Evolutionary conservation across 2,113 vertebrate species (phyloP).

Genomic region (Pandion haliaetus): DNA sequence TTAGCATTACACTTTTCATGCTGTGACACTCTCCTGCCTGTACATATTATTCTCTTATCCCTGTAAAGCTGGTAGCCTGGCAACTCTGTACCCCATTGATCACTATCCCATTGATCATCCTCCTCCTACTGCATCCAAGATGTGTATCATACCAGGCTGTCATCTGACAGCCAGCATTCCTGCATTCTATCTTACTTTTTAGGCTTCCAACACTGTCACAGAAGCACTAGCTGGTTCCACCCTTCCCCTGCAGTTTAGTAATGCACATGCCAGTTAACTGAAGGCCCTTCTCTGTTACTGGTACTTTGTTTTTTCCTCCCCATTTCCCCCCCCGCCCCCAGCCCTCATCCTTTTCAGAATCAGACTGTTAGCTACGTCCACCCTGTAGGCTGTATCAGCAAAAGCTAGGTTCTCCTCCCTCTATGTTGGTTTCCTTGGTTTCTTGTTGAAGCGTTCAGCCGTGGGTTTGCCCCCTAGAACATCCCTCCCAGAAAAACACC

Average conservation of each 20-base stretch:
- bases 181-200: background rate
- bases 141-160: background rate
- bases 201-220: background rate
- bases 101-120: background rate
- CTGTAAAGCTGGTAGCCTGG: background rate
- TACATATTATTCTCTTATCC: background rate
- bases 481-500: background rate
- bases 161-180: background rate
- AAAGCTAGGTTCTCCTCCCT: too few relatives aligned
- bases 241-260: background rate
- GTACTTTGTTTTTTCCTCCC: background rate
- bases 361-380: too few relatives aligned
- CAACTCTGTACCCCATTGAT: background rate
- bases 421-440: rapidly evolving
- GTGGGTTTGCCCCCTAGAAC: background rate
- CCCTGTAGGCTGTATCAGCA: background rate
- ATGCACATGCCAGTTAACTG: background rate
- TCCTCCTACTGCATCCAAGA: background rate
- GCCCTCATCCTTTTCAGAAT: background rate
- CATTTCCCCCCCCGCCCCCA: background rate
- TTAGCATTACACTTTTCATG: background rate
- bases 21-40: background rate
- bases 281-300: background rate
- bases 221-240: background rate
- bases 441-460: background rate